phyloP scores from a whole-genome alignment of 1,140 invertebrate genomes.

The Brachionus sp. region DNA sequence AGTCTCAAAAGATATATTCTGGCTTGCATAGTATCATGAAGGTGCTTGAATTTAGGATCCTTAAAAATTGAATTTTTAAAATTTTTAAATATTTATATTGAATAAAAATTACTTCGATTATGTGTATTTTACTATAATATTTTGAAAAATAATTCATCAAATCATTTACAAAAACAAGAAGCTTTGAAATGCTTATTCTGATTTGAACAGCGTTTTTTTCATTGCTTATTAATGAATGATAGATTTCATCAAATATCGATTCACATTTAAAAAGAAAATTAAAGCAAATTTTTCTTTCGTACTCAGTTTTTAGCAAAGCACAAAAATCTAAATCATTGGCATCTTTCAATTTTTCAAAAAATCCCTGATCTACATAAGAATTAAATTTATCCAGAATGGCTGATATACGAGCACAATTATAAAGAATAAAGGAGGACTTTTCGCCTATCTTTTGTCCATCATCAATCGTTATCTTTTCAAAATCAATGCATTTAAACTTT shows the following conservation, averaged over 20 bases:
- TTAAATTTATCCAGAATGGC: constrained; percentile 32
- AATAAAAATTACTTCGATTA: constrained; percentile 26
- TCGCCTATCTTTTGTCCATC: neutral
- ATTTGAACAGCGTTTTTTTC: neutral
- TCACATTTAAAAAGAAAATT: constrained; percentile 42
- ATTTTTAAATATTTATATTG: neutral
- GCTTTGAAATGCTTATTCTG: neutral
- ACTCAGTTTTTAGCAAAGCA: neutral
- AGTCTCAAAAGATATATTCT: constrained; percentile 7
- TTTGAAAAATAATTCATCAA: neutral
- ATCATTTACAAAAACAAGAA: neutral
- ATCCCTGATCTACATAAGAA: constrained; percentile 2
- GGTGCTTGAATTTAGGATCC: constrained; percentile 22
- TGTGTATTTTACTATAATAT: constrained; percentile 41
- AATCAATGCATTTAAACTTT: constrained; percentile 36
- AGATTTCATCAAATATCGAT: constrained; percentile 12
- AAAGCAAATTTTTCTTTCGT: constrained; percentile 13
- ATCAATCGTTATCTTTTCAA: neutral
- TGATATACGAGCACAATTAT: constrained; percentile 35
- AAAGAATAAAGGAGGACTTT: constrained; percentile 39
- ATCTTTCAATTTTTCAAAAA: neutral
- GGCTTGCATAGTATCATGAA: constrained; percentile 14
- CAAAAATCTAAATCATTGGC: constrained; percentile 9
- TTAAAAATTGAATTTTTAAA: neutral
- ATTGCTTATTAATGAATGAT: neutral